These are phyloP conservation scores for Acanthiza pusilla DNA, from an alignment of 2,797 vertebrate species.

Conservation along the genomic window DNA sequence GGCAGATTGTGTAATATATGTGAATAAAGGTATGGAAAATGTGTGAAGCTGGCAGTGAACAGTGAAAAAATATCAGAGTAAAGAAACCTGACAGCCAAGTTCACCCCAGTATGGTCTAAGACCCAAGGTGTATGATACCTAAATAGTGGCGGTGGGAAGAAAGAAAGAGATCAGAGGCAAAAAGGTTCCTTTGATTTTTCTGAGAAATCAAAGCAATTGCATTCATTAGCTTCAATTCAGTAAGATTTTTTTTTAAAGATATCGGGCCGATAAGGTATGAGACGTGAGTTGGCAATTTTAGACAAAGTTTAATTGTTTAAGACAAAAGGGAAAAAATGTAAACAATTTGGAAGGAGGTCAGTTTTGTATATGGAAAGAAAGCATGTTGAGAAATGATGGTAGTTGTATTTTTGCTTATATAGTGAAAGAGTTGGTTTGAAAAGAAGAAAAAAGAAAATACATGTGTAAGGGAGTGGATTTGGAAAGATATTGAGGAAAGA, in stretches of 20 bases:
- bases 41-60: neutral
- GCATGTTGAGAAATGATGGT: neutral
- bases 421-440: neutral
- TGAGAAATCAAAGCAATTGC: neutral
- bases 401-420: neutral
- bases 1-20: neutral
- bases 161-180: neutral
- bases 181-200: neutral
- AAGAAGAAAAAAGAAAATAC: neutral
- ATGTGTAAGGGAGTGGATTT: neutral
- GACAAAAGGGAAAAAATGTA: neutral
- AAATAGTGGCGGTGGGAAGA: neutral
- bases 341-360: neutral
- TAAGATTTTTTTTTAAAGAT: neutral
- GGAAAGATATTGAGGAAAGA: neutral
- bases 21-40: neutral
- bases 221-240: neutral
- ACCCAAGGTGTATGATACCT: neutral
- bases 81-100: neutral
- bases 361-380: neutral
- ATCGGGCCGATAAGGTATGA: neutral
- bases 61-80: neutral
- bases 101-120: neutral
- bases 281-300: neutral
- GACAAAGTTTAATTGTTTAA: neutral